Conservation (phyloP, 2,888 invertebrate genomes). For the Trichopria drosophilae region DNA sequence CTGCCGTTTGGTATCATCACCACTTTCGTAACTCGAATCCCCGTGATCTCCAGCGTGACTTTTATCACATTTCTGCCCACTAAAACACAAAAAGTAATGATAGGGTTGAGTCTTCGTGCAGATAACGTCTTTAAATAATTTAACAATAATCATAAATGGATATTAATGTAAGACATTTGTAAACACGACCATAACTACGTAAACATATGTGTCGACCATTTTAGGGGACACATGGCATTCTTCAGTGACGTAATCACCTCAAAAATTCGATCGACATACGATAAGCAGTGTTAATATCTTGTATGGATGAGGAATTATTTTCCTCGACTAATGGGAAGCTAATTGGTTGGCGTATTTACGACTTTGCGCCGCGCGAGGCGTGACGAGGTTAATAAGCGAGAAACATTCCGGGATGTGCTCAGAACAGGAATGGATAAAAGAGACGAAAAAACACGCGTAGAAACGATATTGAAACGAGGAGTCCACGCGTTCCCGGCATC, state of each 20-base stretch:
- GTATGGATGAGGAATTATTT: conserved; percentile 17
- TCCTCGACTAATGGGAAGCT: conserved; percentile 14
- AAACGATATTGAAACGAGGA: conserved; percentile 12
- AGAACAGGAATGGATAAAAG: conserved; percentile 13
- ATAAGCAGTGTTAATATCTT: too few relatives aligned
- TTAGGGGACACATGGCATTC: too few relatives aligned
- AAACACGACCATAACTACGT: too few relatives aligned
- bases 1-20: conserved; percentile 52
- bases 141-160: too few relatives aligned
- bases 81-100: conserved; percentile 40
- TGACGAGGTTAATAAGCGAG: conserved; percentile 22
- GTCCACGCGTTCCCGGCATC: conserved; percentile 37
- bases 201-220: too few relatives aligned
- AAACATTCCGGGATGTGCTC: conserved; percentile 18
- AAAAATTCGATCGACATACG: too few relatives aligned
- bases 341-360: conserved; percentile 11
- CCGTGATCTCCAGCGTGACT: conserved; percentile 48
- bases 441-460: conserved; percentile 14
- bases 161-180: too few relatives aligned
- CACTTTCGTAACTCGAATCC: conserved; percentile 56
- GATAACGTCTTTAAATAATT: too few relatives aligned
- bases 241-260: too few relatives aligned
- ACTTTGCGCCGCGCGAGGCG: conserved; percentile 11
- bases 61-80: conserved; percentile 55
- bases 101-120: too few relatives aligned